Evolutionary conservation across 1,140 invertebrate species (phyloP), one percentile per base, ranked within the genome.

Genomic region (Hyphantria cunea): DNA sequence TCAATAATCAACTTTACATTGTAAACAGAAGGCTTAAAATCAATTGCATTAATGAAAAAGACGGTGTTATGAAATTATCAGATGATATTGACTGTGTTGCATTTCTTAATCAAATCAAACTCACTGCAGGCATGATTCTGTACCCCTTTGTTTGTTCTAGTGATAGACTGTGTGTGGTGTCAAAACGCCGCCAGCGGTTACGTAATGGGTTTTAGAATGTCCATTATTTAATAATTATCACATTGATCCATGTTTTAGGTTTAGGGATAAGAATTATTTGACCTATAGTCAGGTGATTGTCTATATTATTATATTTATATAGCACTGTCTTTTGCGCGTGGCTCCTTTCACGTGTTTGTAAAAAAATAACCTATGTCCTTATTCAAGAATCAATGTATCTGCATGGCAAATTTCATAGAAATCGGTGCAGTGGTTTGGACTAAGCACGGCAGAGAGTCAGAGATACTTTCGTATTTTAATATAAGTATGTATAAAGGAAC

Each of bases 51-150:
- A 51, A 34, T 12, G 39, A 51, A 15, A 17, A 11, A 32, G 33
- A 32, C 48, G 50, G 17, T 59, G 25, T 60, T 60, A 60, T 51
- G 59, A 62, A 62, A 62, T 62, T 53, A 53, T 53, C 47, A 48
- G 39, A 47, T 39, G 47, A 14, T 62, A 48, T 53, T 53, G 59
- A 62, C 50, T 62, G 41, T 62, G 50, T 62, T 62, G 45, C 52
- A 53, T 53, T 42, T 53, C 59, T 53, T 62, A 62, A 62, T 62
- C 59, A 62, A 62, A 53, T 62, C n/a, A 42, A 53, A 47, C 59
- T 13, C 59, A 42, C 44, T 10, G 34, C 42, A 62, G 59, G 45
- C 59, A 62, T 62, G 59, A 53, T 14, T 62, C 39, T 33, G 25
- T 39, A 42, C 32, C 17, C 13, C 13, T 32, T 10, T 62, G 47